Base-by-base conservation (phyloP, 2,797 vertebrate genomes). In the Platyrinchus mystaceus region DNA sequence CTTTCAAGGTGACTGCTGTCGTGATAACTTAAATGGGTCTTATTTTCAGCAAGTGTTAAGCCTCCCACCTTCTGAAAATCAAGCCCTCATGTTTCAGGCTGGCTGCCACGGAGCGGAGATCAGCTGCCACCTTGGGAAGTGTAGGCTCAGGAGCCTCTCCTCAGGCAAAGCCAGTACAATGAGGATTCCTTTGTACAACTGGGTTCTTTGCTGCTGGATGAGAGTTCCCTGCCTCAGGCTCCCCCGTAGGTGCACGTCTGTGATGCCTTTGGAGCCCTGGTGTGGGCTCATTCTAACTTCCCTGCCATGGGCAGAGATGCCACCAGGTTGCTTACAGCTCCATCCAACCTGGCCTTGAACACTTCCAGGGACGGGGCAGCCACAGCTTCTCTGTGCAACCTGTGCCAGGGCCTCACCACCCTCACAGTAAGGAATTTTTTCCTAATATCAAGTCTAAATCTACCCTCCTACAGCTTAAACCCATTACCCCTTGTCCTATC, bases 1-100 rank as follows among this genome's bases (percentile, higher is more conserved):
- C 81, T 94, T 90, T 93, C 91, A 96, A 94, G 94, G 87, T 95
- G 93, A 70, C 83, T 94, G 83, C 87, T 91, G 85, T 84, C 37
- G 37, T 93, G 94, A 95, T 63, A 93, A 88, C 63, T 90, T 93
- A 79, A 83, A 93, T 46, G 47, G 87, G 44, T 87, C 91, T 95
- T 91, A 91, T 94, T 97, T 94, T 90, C 95, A 93, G 87, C 3
- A 8, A 79, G 83, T 52, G 87, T 43, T 91, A 90, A 96, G 80
- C 83, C 83, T 95, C 74, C 93, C 93, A 96, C 89, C 85, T 89
- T 74, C 67, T 90, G 77, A 44, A 87, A 96, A 95, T 9, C 82
- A 93, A 86, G 76, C 90, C 92, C 91, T 95, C 9, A 3, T 89
- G 91, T 73, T 94, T 94, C 8, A 52, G 0, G 0, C 85, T 67